Base-by-base conservation (phyloP, 2,797 vertebrate genomes). In the Mallotus villosus region DNA sequence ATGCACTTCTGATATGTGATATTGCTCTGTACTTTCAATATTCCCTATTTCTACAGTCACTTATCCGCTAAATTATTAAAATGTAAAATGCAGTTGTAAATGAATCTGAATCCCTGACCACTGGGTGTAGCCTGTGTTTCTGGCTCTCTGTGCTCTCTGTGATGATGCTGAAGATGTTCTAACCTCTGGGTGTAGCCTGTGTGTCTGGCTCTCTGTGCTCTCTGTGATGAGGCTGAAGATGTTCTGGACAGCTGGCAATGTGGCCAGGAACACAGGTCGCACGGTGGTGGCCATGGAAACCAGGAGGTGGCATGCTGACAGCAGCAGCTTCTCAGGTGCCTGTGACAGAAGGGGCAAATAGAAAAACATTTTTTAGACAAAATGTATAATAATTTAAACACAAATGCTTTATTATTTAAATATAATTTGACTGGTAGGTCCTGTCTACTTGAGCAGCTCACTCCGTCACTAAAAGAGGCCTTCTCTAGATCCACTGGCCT, bases 291-390 rank as follows among this genome's bases (percentile, higher is more conserved):
- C 95, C 75, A 99, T 89, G 24, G 97, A 99, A 72, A 99, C 95
- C 65, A 98, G 89, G 61, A 99, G 89, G 86, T 99, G 96, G 82
- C 97, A 98, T 0, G 97, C 92, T 3, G 97, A 98, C 2, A 99
- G 90, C 78, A 97, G 92, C 84, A 99, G 74, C 87, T 99, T 99
- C 73, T 97, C 97, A 63, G 97, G 97, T 89, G 99, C 97, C 98
- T 99, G 86, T 1, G 78, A 61, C 32, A 9, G 72, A 68, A 29
- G 63, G 74, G 21, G 17, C 27, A 64, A 8, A 55, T 21, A 9
- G 8, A 29, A 16, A 12, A 12, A 46, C 1, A 12, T 46, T 2
- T 46, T 46, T 3, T 46, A 1, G 32, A 34, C 32, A 34, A 34
- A 8, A 34, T 14, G 14, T 2, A 46, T 12, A 12, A 46, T 46